A percentile compares a stretch with the other conserved stretches of the same genome.
Evolutionary conservation across 37 sponge, comb jelly and placozoan genomes (phyloP).

Genomic region (Dysidea cf. avara): DNA sequence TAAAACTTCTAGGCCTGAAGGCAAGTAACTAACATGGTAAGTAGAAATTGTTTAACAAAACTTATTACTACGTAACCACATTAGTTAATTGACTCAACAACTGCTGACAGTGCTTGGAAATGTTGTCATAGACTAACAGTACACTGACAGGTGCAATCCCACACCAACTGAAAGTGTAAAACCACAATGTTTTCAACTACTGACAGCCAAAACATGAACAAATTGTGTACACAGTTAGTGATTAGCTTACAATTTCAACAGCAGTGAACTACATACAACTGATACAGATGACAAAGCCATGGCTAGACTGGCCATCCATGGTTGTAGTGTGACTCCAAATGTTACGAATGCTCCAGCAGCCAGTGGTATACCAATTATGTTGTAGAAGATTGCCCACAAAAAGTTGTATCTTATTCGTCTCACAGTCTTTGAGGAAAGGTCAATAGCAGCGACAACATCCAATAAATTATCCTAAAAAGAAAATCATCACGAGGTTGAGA

Average conservation of each 20-base stretch:
- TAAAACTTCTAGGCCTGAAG: too few species aligned
- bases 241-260: slow-evolving; percentile 63
- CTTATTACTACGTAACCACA: too few species aligned
- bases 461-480: slow-evolving; percentile 64
- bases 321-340: slow-evolving; percentile 80
- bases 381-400: slow-evolving; percentile 84
- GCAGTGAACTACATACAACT: slow-evolving; percentile 93
- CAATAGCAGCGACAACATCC: slow-evolving; percentile 83
- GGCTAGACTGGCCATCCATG: slow-evolving; percentile 95
- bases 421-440: slow-evolving; percentile 73
- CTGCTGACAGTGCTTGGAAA: too few species aligned
- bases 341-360: slow-evolving; percentile 87
- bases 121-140: too few species aligned
- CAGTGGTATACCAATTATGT: slow-evolving; percentile 59
- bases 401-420: slow-evolving; percentile 80
- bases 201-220: too few species aligned
- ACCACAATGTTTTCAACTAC: too few species aligned
- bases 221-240: too few species aligned
- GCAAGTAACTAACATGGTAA: too few species aligned
- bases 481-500: background rate
- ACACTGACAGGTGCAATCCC: too few species aligned
- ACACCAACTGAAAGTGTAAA: too few species aligned
- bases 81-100: too few species aligned
- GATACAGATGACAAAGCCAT: slow-evolving; percentile 96
- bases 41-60: too few species aligned